These are phyloP conservation scores for Smittia sp. DNA, from an alignment of 2,888 invertebrate species.

Conservation along the genomic window DNA sequence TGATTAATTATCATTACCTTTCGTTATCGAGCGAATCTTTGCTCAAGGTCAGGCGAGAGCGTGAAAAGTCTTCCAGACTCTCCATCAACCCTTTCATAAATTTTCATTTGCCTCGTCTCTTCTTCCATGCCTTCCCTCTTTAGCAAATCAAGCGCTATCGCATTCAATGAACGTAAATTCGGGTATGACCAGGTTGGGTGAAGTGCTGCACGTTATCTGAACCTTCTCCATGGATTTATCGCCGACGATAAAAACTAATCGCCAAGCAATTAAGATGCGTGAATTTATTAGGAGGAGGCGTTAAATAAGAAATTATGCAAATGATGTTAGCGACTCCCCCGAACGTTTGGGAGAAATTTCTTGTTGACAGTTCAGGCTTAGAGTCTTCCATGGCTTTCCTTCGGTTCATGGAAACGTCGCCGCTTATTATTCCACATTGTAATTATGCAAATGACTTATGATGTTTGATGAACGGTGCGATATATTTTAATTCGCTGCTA, in stretches of 20 bases:
- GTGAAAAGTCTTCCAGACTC: not conserved
- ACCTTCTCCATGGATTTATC: not conserved
- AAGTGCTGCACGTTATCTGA: not conserved
- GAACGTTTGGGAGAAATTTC: no score
- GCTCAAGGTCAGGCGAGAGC: not conserved
- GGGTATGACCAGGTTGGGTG: not conserved
- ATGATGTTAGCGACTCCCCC: not conserved
- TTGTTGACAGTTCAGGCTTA: no score
- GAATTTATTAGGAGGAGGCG: not conserved
- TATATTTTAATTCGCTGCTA: no score
- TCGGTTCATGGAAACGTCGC: no score
- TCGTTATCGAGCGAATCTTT: not conserved
- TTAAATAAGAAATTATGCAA: conserved; percentile 7
- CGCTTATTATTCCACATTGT: no score
- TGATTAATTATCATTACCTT: conserved; percentile 23
- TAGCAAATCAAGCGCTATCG: no score
- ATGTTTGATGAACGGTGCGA: no score
- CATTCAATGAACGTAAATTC: not conserved
- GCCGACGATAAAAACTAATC: not conserved
- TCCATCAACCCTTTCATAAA: not conserved
- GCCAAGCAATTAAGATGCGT: not conserved
- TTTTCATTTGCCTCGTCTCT: not conserved
- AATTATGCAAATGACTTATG: no score
- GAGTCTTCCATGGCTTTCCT: no score
- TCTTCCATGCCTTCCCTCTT: not conserved